Evolutionary conservation across 1,140 invertebrate species (phyloP).

Genomic region (Diorhabda sublineata): DNA sequence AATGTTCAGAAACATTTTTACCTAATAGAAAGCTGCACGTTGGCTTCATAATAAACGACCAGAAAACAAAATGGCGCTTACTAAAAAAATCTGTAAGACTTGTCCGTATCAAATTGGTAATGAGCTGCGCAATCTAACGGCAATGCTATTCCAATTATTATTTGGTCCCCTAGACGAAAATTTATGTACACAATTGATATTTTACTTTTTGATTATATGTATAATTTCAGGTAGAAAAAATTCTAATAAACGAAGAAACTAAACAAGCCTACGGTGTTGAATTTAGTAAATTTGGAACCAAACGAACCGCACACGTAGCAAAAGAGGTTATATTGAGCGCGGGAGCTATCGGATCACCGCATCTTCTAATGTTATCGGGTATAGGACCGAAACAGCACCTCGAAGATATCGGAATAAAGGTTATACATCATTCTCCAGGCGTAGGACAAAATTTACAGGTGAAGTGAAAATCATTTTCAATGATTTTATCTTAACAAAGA

Average conservation of each 20-base stretch:
- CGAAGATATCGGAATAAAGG: slow-evolving; percentile 55
- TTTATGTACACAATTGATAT: no score
- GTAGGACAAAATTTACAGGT: slow-evolving; percentile 70
- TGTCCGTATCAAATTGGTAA: no score
- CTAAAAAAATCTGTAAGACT: no score
- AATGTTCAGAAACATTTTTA: no score
- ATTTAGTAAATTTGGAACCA: slow-evolving; percentile 53
- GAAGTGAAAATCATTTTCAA: neutral
- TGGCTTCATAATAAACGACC: no score
- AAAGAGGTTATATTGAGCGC: slow-evolving; percentile 71
- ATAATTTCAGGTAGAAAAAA: slow-evolving; percentile 52
- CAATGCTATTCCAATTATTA: no score
- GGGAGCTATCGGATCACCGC: slow-evolving; percentile 68
- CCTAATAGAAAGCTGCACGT: no score
- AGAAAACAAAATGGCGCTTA: no score
- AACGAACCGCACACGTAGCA: slow-evolving; percentile 51
- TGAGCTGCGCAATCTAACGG: no score
- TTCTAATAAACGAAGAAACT: slow-evolving; percentile 56
- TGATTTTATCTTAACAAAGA: no score
- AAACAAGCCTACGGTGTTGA: slow-evolving; percentile 59
- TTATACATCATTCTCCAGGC: slow-evolving; percentile 58
- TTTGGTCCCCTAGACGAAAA: no score
- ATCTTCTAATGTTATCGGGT: slow-evolving; percentile 68
- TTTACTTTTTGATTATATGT: no score
- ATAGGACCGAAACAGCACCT: slow-evolving; percentile 66